Evolutionary conservation across 2,888 invertebrate genomes (phyloP).

Genomic region (Atrina japonica): DNA sequence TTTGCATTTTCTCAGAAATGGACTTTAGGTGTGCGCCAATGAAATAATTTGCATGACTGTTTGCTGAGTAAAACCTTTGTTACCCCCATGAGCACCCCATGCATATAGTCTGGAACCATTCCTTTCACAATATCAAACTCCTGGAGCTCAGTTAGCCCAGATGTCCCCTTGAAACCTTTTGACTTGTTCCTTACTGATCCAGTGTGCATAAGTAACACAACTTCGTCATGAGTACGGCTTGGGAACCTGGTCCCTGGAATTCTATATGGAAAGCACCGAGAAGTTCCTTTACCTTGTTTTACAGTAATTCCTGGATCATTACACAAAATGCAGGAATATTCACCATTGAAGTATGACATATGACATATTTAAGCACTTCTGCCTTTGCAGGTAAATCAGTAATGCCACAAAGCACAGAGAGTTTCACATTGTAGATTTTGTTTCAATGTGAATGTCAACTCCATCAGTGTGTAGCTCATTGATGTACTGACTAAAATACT

Average conservation of each 20-base stretch:
- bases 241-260: not conserved
- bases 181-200: conserved; percentile 40
- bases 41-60: too few species aligned
- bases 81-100: conserved; percentile 38
- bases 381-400: conserved; percentile 56
- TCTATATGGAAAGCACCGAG: conserved; percentile 14
- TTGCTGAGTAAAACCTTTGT: conserved; percentile 33
- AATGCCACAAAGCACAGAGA: conserved; percentile 37
- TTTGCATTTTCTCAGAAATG: too few species aligned
- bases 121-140: too few species aligned
- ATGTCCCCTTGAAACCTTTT: conserved; percentile 43
- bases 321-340: conserved; percentile 50
- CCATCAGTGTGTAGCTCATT: too few species aligned
- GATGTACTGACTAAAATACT: too few species aligned
- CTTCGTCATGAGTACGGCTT: not conserved
- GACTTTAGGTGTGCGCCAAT: too few species aligned
- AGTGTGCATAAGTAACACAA: not conserved
- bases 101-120: conserved; percentile 40
- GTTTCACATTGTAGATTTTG: conserved; percentile 26
- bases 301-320: conserved; percentile 50
- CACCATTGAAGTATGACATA: conserved; percentile 55
- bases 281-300: conserved; percentile 1
- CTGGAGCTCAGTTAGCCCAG: conserved; percentile 38
- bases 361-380: conserved; percentile 46
- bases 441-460: conserved; percentile 33